These are phyloP conservation scores for Epistrophe eligans DNA, from an alignment of 2,888 invertebrate genomes.

Conservation along the genomic window DNA sequence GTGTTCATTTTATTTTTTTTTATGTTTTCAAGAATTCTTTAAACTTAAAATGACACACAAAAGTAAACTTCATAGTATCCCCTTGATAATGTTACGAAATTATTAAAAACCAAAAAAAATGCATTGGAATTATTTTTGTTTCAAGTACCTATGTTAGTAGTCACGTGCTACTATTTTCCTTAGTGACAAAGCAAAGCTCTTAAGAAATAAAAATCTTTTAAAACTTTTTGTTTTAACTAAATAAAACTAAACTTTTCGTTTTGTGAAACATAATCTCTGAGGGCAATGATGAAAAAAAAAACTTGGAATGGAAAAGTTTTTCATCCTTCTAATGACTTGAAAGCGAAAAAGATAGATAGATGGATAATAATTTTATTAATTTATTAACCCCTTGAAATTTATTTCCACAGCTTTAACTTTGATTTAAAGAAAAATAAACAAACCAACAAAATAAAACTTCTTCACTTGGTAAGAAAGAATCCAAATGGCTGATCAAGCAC, in stretches of 20 bases:
- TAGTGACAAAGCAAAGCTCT: neutral
- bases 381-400: neutral
- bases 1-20: no score
- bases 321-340: neutral
- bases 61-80: no score
- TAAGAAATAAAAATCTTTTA: neutral
- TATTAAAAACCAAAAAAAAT: no score
- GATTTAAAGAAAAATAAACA: neutral
- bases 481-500: neutral
- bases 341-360: neutral
- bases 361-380: neutral
- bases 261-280: neutral
- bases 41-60: neutral
- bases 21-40: neutral
- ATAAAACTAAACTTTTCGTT: neutral
- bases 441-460: neutral
- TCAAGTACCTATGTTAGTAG: neutral
- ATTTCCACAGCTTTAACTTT: neutral
- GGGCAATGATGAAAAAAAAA: neutral
- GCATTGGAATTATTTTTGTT: neutral
- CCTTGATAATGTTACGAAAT: neutral
- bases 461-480: constrained; percentile 29
- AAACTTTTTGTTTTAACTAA: neutral
- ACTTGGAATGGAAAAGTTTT: neutral
- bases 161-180: neutral